Conservation (phyloP, 2,797 vertebrate species). For the Onychomys arenicola region DNA sequence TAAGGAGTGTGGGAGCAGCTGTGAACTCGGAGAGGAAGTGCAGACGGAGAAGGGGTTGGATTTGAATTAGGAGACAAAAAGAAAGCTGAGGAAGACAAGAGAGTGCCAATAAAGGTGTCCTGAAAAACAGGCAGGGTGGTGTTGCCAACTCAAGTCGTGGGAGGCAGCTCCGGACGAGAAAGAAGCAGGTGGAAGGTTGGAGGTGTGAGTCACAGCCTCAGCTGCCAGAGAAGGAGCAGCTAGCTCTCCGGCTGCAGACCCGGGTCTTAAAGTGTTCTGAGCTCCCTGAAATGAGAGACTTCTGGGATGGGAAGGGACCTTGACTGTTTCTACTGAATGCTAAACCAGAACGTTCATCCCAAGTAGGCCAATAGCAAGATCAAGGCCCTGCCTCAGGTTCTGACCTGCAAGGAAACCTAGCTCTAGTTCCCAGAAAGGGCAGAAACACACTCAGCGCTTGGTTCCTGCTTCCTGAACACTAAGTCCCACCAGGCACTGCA, state of each 20-base stretch:
- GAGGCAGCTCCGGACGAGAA: neutral
- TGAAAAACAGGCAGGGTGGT: neutral
- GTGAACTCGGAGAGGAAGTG: neutral
- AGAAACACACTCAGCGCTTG: neutral
- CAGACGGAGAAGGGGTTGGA: neutral
- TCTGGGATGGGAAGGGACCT: neutral
- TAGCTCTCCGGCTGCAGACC: neutral
- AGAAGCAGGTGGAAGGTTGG: neutral
- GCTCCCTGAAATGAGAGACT: neutral
- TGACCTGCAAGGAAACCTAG: neutral
- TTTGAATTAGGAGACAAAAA: neutral
- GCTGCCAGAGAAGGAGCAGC: neutral
- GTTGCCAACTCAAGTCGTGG: neutral
- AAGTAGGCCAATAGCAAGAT: neutral
- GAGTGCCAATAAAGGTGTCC: neutral
- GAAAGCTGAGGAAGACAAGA: neutral
- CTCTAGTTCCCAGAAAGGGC: conserved; percentile 37
- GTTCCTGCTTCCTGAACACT: conserved; percentile 35
- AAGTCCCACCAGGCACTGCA: neutral
- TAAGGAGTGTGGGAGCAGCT: neutral
- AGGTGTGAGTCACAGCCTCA: neutral
- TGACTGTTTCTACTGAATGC: neutral
- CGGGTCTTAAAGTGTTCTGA: neutral
- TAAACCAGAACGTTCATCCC: neutral
- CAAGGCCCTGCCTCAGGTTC: neutral